phyloP scores from a whole-genome alignment of 2,113 vertebrate species.

The Scolopax mira region DNA sequence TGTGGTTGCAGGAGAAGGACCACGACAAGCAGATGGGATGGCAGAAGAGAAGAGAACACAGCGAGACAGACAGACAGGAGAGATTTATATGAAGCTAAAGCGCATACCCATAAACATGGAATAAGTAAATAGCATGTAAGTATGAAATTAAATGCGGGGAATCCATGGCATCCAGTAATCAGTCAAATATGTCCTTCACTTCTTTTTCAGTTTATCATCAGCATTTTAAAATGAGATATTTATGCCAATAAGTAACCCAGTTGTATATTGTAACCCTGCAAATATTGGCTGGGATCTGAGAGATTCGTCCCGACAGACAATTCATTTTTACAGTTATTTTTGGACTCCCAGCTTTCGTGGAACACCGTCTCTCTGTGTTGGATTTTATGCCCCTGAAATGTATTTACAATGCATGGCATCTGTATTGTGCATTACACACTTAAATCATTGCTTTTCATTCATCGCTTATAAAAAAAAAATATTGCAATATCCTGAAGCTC shows the following conservation, averaged over 20 bases:
- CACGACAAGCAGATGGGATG: slow-evolving; percentile 58
- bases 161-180: slow-evolving; percentile 32
- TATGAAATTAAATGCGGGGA: slow-evolving; percentile 42
- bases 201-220: slow-evolving; percentile 22
- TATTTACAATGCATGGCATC: slow-evolving; percentile 66
- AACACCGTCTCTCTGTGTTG: slow-evolving; percentile 44
- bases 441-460: slow-evolving; percentile 62
- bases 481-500: slow-evolving; percentile 47
- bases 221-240: slow-evolving; percentile 48
- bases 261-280: slow-evolving; percentile 39
- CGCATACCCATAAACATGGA: slow-evolving; percentile 48
- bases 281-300: slow-evolving; percentile 42
- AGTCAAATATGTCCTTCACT: slow-evolving; percentile 42
- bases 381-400: slow-evolving; percentile 66
- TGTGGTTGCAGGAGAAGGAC: slow-evolving; percentile 52
- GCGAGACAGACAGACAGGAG: slow-evolving; percentile 30
- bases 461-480: slow-evolving; percentile 47
- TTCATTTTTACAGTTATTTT: slow-evolving; percentile 66
- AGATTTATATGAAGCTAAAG: slow-evolving; percentile 61
- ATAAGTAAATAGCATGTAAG: slow-evolving; percentile 49
- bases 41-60: slow-evolving; percentile 47
- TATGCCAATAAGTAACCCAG: slow-evolving; percentile 49
- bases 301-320: slow-evolving; percentile 51
- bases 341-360: slow-evolving; percentile 54
- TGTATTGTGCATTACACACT: slow-evolving; percentile 63